These are phyloP conservation scores for Tarsius wallacei DNA, from an alignment of 2,797 vertebrate species.

Conservation along the genomic window DNA sequence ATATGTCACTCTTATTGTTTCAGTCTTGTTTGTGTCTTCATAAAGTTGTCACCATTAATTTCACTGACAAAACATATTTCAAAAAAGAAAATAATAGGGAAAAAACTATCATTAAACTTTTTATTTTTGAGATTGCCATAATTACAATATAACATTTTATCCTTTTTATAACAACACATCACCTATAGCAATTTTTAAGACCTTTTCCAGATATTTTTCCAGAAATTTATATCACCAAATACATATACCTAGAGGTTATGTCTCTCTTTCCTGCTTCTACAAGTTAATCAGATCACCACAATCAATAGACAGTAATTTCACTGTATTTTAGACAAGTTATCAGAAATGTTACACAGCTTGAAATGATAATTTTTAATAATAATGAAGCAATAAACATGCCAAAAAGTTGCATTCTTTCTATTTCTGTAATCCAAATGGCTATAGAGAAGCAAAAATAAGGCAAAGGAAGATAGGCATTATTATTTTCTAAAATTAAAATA, in stretches of 20 bases:
- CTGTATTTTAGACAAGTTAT: neutral
- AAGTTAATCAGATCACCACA: neutral
- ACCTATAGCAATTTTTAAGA: neutral
- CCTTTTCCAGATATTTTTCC: neutral
- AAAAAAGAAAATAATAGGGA: neutral
- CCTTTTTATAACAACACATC: neutral
- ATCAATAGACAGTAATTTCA: neutral
- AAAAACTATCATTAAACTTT: neutral
- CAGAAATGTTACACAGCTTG: neutral
- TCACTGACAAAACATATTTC: conserved; percentile 12
- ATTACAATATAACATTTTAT: neutral
- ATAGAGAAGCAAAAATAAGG: neutral
- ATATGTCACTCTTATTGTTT: conserved; percentile 29
- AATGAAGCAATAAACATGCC: neutral
- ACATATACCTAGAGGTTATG: neutral
- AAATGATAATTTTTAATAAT: neutral
- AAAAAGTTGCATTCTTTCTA: neutral
- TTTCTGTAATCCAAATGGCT: neutral
- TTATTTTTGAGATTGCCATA: neutral
- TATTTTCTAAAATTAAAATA: neutral
- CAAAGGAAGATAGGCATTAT: neutral
- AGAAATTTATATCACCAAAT: neutral
- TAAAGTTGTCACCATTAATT: conserved; percentile 11
- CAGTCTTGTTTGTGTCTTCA: neutral
- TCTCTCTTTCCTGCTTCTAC: neutral